A percentile compares a stretch with the other conserved stretches of the same genome.
Conservation (phyloP, 2,888 invertebrate species). For the Carpatolechia fugitivella region DNA sequence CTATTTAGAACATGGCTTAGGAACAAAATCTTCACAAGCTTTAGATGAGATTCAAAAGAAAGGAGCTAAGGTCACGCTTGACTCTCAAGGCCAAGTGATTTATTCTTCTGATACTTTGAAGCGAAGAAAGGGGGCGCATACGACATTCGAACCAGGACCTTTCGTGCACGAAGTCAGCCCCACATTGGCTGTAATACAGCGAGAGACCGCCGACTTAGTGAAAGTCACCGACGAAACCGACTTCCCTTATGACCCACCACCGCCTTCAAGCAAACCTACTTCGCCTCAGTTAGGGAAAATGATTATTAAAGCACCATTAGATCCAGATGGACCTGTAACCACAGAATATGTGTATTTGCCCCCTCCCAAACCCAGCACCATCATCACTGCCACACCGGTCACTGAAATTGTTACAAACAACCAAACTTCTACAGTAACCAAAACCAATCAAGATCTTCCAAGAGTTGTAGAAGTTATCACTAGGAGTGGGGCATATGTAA, state of each 20-base stretch:
- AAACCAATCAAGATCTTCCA: conserved; percentile 58
- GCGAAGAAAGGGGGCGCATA: conserved; percentile 88
- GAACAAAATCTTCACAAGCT: conserved; percentile 50
- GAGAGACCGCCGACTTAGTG: conserved; percentile 63
- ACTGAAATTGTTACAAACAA: conserved; percentile 47
- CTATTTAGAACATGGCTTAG: conserved; percentile 57
- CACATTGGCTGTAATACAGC: conserved; percentile 59
- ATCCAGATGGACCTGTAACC: conserved; percentile 63
- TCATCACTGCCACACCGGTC: conserved; percentile 79
- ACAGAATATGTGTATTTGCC: conserved; percentile 81
- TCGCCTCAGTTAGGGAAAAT: conserved; percentile 84
- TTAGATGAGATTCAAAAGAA: conserved; percentile 73
- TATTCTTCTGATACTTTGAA: conserved; percentile 92
- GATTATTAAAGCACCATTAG: conserved; percentile 78
- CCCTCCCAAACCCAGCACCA: conserved; percentile 78
- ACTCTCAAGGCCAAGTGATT: conserved; percentile 92
- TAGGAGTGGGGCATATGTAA: conserved; percentile 83
- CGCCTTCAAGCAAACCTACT: conserved; percentile 71
- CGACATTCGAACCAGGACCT: conserved; percentile 93
- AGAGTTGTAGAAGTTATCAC: conserved; percentile 70
- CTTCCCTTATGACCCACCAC: conserved; percentile 63
- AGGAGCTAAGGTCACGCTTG: conserved; percentile 89
- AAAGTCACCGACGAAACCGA: conserved; percentile 68
- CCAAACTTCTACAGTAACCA: conserved; percentile 45
- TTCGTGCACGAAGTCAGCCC: conserved; percentile 84